These are phyloP conservation scores for Muntiacus muntjak DNA, from an alignment of 2,113 vertebrate species.

Conservation along the genomic window DNA sequence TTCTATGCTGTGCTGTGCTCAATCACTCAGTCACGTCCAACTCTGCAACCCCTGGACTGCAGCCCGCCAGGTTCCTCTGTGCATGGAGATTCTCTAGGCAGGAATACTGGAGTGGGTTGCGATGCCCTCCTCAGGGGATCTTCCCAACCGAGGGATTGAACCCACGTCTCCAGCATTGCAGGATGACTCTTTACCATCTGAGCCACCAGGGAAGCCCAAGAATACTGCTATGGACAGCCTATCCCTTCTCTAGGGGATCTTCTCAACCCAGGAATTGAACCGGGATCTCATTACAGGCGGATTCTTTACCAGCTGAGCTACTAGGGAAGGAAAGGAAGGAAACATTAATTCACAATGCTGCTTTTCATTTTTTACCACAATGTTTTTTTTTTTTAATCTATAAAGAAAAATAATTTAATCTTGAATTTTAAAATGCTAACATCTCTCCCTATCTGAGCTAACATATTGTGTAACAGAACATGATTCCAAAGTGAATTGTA, in stretches of 20 bases:
- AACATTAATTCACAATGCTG: not conserved
- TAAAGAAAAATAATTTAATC: not conserved
- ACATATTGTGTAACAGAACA: not conserved
- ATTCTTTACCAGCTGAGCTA: not conserved
- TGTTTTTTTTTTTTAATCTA: not conserved
- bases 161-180: not conserved
- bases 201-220: not conserved
- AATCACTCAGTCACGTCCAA: not conserved
- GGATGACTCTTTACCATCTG: not conserved
- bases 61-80: not conserved
- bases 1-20: not conserved
- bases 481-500: slow-evolving; percentile 22
- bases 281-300: not conserved
- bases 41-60: not conserved
- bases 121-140: not conserved
- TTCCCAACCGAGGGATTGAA: not conserved
- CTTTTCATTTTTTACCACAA: not conserved
- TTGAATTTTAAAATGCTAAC: slow-evolving; percentile 4
- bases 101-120: not conserved
- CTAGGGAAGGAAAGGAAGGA: not conserved
- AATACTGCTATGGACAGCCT: not conserved
- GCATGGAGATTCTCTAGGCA: not conserved
- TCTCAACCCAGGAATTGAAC: not conserved
- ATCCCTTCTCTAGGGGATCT: not conserved
- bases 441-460: not conserved